phyloP scores from a whole-genome alignment of 2,888 invertebrate species.

The Pristionchus exspectatus region DNA sequence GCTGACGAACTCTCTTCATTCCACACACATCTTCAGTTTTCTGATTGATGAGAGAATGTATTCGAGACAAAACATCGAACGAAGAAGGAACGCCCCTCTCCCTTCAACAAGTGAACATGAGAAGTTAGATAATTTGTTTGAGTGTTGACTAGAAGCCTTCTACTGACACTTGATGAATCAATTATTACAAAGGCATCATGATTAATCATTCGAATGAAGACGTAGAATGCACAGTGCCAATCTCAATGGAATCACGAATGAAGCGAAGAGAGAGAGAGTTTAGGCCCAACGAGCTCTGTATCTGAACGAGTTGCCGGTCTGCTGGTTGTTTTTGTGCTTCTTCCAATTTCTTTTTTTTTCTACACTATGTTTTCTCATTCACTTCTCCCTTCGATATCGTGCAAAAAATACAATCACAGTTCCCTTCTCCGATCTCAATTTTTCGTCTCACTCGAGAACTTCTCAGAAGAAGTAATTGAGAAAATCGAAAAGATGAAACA shows the following conservation, averaged over 20 bases:
- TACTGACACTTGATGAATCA: too few relatives aligned
- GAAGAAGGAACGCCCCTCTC: too few relatives aligned
- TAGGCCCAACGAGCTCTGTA: slow-evolving; percentile 43
- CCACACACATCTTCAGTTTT: neutral
- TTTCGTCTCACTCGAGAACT: slow-evolving; percentile 16
- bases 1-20: neutral
- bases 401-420: neutral
- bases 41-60: neutral
- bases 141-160: neutral
- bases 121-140: too few relatives aligned
- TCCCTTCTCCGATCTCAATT: neutral
- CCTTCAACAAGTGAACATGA: too few relatives aligned
- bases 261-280: neutral
- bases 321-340: neutral
- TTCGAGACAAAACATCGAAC: too few relatives aligned
- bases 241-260: slow-evolving; percentile 16
- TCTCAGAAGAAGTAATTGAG: slow-evolving; percentile 23
- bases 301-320: slow-evolving; percentile 1
- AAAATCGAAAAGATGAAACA: slow-evolving; percentile 18
- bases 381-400: neutral
- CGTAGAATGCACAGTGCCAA: neutral
- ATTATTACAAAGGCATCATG: too few relatives aligned
- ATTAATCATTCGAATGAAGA: slow-evolving; percentile 9
- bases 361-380: neutral
- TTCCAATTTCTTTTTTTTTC: neutral